These are phyloP conservation scores for Octodon degus DNA, from an alignment of 2,113 vertebrate genomes.

Conservation along the genomic window DNA sequence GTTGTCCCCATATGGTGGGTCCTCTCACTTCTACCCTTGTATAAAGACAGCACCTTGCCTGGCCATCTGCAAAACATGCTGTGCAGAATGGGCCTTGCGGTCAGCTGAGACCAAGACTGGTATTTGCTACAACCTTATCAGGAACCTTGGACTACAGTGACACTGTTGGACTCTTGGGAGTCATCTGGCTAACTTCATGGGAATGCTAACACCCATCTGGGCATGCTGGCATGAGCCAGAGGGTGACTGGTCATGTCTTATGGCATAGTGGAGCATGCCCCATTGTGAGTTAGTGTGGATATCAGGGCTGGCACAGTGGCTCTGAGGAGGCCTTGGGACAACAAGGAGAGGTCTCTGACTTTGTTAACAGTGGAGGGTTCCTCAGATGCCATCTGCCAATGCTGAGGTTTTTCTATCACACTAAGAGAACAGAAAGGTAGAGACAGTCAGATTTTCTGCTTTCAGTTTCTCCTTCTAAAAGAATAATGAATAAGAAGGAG, in stretches of 20 bases:
- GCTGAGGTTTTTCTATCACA: not conserved
- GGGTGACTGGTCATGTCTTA: not conserved
- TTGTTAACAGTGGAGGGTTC: not conserved
- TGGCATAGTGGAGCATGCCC: too few relatives aligned
- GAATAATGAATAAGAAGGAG: not conserved
- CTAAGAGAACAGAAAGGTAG: not conserved
- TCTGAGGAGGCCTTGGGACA: not conserved
- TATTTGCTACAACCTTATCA: not conserved
- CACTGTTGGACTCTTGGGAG: not conserved
- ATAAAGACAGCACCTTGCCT: not conserved
- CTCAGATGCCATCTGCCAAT: not conserved
- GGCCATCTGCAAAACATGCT: not conserved
- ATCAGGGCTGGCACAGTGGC: fast-evolving
- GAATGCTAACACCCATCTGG: not conserved
- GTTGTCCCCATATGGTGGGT: not conserved
- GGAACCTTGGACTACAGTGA: not conserved
- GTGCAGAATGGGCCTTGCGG: not conserved
- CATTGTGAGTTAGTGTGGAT: not conserved
- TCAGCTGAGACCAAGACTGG: not conserved
- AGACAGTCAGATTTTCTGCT: not conserved
- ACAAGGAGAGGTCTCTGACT: not conserved
- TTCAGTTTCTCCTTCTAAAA: not conserved
- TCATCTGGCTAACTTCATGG: not conserved
- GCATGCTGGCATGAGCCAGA: not conserved
- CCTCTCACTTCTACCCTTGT: not conserved